phyloP scores from a whole-genome alignment of 2,888 invertebrate species.

The Drosophila melanosoma region DNA sequence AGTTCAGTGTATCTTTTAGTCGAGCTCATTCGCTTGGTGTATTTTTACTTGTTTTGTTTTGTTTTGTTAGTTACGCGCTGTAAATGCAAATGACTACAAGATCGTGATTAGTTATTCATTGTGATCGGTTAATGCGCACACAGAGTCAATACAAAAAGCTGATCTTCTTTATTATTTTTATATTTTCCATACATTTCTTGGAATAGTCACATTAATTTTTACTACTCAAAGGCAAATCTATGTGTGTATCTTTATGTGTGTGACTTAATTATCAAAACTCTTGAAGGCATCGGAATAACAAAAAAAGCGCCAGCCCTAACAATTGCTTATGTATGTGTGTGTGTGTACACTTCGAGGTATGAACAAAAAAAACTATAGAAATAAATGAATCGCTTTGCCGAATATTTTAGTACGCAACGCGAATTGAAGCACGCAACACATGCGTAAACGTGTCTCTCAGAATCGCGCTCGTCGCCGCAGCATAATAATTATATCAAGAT shows the following conservation, averaged over 20 bases:
- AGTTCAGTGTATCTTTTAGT: neutral
- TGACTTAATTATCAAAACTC: slow-evolving; percentile 34
- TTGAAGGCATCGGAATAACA: slow-evolving; percentile 36
- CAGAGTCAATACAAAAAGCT: slow-evolving; percentile 45
- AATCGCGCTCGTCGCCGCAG: slow-evolving; percentile 32
- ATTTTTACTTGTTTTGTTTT: slow-evolving; percentile 14
- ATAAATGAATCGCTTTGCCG: slow-evolving; percentile 69
- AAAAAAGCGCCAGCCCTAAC: slow-evolving; percentile 25
- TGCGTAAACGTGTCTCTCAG: slow-evolving; percentile 34
- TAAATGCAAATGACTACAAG: slow-evolving; percentile 54
- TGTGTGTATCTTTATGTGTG: slow-evolving; percentile 21
- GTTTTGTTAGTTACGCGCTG: slow-evolving; percentile 16
- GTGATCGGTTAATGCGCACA: slow-evolving; percentile 9
- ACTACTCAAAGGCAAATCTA: slow-evolving; percentile 9
- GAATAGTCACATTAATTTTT: slow-evolving; percentile 17
- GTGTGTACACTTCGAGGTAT: slow-evolving; percentile 41
- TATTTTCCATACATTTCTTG: slow-evolving; percentile 22
- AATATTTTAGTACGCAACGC: slow-evolving; percentile 68
- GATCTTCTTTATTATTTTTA: slow-evolving; percentile 41
- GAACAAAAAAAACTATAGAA: slow-evolving; percentile 61
- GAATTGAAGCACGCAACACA: slow-evolving; percentile 69
- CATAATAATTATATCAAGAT: slow-evolving; percentile 6
- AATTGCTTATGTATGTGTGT: slow-evolving; percentile 27
- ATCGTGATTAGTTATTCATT: slow-evolving; percentile 35
- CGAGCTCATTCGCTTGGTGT: neutral